A percentile compares a stretch with the other conserved stretches of the same genome.
These are phyloP conservation scores for Cerastoderma edule DNA, from an alignment of 2,888 invertebrate genomes.

Conservation along the genomic window DNA sequence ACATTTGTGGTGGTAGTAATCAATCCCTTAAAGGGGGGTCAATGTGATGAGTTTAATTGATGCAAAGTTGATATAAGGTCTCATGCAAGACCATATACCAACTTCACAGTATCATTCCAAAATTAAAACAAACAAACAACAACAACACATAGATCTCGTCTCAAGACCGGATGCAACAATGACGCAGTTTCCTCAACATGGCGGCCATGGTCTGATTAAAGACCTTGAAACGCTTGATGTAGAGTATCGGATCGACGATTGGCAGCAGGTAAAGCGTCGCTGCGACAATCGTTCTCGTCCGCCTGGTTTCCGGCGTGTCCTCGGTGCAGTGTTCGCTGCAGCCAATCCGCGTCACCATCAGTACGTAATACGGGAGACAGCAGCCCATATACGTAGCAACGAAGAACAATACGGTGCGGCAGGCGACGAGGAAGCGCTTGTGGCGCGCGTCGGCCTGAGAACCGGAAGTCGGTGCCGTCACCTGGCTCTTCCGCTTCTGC, in stretches of 20 bases:
- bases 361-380: constrained; percentile 39
- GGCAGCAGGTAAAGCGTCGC: constrained; percentile 34
- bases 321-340: constrained; percentile 19
- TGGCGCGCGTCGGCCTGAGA: constrained; percentile 13
- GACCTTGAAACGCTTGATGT: constrained; percentile 37
- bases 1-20: no score
- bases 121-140: no score
- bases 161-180: no score
- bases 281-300: constrained; percentile 27
- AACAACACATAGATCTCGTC: no score
- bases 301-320: constrained; percentile 29
- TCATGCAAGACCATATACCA: no score
- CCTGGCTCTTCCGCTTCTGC: no score
- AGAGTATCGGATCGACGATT: constrained; percentile 44
- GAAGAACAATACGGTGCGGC: constrained; percentile 40
- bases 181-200: background rate
- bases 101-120: no score
- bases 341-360: constrained; percentile 22
- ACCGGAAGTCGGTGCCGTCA: no score
- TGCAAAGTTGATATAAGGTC: no score
- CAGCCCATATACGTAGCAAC: constrained; percentile 42
- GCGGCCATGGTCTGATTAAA: constrained; percentile 12
- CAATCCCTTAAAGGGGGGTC: no score
- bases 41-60: no score
- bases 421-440: constrained; percentile 31